phyloP scores from a whole-genome alignment of 2,797 vertebrate species.

The Poeciliopsis turneri region DNA sequence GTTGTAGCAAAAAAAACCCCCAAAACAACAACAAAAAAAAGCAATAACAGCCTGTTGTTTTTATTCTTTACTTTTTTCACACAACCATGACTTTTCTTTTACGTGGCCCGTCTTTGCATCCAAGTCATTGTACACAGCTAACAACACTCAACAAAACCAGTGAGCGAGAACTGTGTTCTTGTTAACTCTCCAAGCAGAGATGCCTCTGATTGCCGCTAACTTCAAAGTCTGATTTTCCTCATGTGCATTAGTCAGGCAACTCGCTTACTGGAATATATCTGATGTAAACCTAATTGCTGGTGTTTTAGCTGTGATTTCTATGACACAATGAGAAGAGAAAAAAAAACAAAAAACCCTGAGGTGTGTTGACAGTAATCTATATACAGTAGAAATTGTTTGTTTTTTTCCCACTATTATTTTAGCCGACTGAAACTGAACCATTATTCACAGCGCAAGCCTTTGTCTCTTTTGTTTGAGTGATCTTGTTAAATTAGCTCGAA shows the following conservation, averaged over 20 bases:
- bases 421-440: conserved; percentile 68
- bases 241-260: neutral
- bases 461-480: conserved; percentile 75
- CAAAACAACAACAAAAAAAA: too few species aligned
- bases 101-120: neutral
- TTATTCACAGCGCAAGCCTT: conserved; percentile 63
- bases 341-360: too few species aligned
- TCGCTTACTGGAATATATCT: neutral
- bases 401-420: conserved; percentile 49
- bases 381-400: conserved; percentile 33
- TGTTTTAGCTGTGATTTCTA: conserved; percentile 19
- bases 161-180: neutral
- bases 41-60: neutral
- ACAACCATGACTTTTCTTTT: neutral
- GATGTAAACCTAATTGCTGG: neutral
- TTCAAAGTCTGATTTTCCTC: neutral
- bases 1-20: neutral
- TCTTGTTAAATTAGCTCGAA: conserved; percentile 77
- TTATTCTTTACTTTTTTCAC: neutral
- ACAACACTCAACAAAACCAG: neutral
- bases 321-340: neutral
- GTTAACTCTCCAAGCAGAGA: neutral
- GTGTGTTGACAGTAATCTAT: conserved; percentile 32
- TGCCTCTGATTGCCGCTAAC: neutral
- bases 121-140: neutral